Conservation (phyloP, 2,113 vertebrate genomes). For the Poeciliopsis turrubarensis region DNA sequence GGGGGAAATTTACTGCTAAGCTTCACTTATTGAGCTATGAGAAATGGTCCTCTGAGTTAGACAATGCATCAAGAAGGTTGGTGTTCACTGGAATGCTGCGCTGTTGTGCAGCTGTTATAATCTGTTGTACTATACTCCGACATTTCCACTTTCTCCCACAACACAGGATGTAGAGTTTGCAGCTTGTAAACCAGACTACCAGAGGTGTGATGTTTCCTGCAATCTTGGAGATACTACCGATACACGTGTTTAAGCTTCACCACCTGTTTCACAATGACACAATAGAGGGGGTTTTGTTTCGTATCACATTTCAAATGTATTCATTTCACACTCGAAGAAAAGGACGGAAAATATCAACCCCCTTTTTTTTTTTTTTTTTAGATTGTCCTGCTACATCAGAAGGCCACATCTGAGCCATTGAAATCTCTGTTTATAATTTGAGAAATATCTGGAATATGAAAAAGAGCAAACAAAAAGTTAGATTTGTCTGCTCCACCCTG, state of each 20-base stretch:
- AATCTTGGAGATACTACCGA: conserved; percentile 9
- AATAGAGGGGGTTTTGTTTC: conserved; percentile 21
- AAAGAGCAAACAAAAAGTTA: conserved; percentile 32
- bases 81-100: conserved; percentile 6
- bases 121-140: conserved; percentile 17
- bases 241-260: conserved; percentile 50
- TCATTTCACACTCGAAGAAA: not conserved
- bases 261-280: conserved; percentile 27
- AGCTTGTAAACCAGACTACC: conserved; percentile 37
- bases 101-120: conserved; percentile 31
- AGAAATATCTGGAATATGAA: conserved; percentile 11
- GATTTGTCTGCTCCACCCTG: conserved; percentile 46
- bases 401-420: conserved; percentile 30
- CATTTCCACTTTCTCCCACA: conserved; percentile 8
- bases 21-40: conserved; percentile 13
- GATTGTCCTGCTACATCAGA: conserved; percentile 11
- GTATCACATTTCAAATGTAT: conserved; percentile 47
- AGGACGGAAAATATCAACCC: not conserved
- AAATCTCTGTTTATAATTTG: not conserved
- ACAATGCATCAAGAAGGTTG: not conserved
- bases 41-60: conserved; percentile 9
- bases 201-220: conserved; percentile 10
- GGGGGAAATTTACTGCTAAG: not conserved
- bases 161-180: conserved; percentile 19
- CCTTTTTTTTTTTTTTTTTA: not conserved